Percentiles rank a stretch among this genome's conserved stretches.
These are phyloP conservation scores for Hiodon alosoides DNA, from an alignment of 2,113 vertebrate species.

Conservation along the genomic window DNA sequence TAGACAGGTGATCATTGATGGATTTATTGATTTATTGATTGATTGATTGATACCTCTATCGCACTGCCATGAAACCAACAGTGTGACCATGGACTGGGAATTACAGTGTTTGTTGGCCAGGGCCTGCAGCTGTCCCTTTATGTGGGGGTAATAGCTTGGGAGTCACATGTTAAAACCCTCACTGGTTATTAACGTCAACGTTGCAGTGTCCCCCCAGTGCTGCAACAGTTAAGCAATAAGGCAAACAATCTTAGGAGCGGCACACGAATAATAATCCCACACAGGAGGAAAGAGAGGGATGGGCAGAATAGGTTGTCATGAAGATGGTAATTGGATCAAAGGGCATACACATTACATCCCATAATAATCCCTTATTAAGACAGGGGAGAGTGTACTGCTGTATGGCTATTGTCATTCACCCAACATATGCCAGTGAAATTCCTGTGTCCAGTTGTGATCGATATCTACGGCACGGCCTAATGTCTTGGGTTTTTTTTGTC, in stretches of 20 bases:
- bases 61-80: slow-evolving; percentile 23
- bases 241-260: slow-evolving; percentile 47
- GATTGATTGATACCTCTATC: neutral
- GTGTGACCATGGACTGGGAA: neutral
- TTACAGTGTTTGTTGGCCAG: slow-evolving; percentile 7
- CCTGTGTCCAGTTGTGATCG: slow-evolving; percentile 36
- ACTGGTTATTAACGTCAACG: slow-evolving; percentile 56
- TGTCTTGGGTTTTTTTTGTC: slow-evolving; percentile 6
- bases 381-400: neutral
- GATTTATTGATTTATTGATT: too few species aligned
- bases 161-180: slow-evolving; percentile 65
- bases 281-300: neutral
- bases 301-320: slow-evolving; percentile 46
- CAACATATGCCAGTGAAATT: slow-evolving; percentile 22
- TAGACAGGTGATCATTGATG: too few species aligned
- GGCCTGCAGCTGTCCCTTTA: slow-evolving; percentile 61
- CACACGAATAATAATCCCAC: slow-evolving; percentile 49
- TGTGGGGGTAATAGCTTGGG: slow-evolving; percentile 51
- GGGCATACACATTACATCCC: slow-evolving; percentile 30
- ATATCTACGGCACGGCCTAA: slow-evolving; percentile 24
- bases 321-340: slow-evolving; percentile 58
- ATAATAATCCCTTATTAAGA: neutral
- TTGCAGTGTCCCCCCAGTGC: slow-evolving; percentile 50
- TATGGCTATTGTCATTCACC: neutral
- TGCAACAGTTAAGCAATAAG: slow-evolving; percentile 46